A percentile compares a stretch with the other conserved stretches of the same genome.
Evolutionary conservation across 2,888 invertebrate genomes (phyloP).

Genomic region (Punctoribates punctum): DNA sequence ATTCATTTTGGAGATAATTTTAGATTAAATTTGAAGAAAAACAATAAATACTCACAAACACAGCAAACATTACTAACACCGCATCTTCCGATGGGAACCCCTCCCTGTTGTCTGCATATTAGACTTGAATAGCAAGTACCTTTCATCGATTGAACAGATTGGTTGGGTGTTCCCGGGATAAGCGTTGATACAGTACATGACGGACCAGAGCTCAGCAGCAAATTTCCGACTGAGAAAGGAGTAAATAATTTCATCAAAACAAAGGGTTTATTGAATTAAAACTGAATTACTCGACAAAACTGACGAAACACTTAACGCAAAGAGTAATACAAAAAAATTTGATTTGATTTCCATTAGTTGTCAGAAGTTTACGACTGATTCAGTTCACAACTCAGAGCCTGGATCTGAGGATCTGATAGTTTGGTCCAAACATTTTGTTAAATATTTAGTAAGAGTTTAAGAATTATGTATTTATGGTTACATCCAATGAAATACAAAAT

Average conservation of each 20-base stretch:
- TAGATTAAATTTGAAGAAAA: neutral
- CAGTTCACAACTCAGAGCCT: too few species aligned
- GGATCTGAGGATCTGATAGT: too few species aligned
- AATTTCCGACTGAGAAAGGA: conserved; percentile 8
- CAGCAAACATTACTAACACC: conserved; percentile 48
- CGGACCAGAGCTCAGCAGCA: conserved; percentile 37
- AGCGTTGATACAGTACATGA: conserved; percentile 42
- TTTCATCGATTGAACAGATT: conserved; percentile 20
- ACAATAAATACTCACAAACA: conserved; percentile 46
- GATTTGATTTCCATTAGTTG: conserved; percentile 10
- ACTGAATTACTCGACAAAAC: conserved; percentile 16
- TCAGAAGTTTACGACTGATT: too few species aligned
- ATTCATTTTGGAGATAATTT: neutral
- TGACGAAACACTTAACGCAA: neutral
- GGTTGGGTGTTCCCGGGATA: conserved; percentile 38
- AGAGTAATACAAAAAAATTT: neutral
- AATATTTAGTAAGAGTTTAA: neutral
- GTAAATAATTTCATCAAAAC: neutral
- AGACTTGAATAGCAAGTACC: conserved; percentile 48
- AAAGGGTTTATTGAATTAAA: neutral
- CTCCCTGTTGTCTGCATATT: conserved; percentile 46
- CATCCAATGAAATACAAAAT: conserved; percentile 1
- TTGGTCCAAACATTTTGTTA: neutral
- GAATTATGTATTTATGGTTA: neutral
- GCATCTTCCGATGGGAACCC: conserved; percentile 48